Conservation (phyloP, 2,797 vertebrate genomes). For the Anomalospiza imberbis region DNA sequence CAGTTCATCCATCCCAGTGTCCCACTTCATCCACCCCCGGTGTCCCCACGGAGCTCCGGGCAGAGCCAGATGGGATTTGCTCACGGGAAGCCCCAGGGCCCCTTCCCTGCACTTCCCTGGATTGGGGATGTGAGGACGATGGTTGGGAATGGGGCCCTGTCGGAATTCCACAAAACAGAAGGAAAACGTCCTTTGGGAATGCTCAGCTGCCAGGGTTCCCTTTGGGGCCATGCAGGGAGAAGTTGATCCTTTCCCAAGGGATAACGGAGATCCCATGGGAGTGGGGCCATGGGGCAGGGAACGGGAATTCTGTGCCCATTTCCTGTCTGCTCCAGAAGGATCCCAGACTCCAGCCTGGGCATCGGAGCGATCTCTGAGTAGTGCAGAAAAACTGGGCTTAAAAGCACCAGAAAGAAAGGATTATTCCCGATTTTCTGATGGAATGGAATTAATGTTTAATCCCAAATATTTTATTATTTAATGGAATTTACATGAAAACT, state of each 20-base stretch:
- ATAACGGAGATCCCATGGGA: accelerated
- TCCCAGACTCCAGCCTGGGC: background rate
- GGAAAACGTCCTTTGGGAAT: accelerated
- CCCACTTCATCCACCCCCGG: background rate
- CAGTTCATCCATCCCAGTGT: background rate
- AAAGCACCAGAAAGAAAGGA: background rate
- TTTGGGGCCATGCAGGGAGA: accelerated
- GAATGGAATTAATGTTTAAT: background rate
- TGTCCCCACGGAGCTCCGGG: background rate
- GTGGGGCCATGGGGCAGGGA: accelerated
- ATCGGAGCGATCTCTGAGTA: accelerated
- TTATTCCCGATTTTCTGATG: background rate
- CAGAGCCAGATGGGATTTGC: background rate
- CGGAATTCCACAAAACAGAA: accelerated
- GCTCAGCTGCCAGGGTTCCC: accelerated
- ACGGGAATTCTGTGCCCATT: background rate
- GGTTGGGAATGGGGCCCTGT: background rate
- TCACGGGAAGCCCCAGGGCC: accelerated
- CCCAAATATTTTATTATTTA: slow-evolving; percentile 11
- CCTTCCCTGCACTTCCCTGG: background rate
- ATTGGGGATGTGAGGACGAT: accelerated
- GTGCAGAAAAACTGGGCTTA: background rate
- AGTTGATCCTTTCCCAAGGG: background rate
- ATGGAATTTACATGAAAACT: background rate
- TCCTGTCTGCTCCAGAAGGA: background rate